Percentiles rank a stretch among this genome's conserved stretches.
phyloP scores from a whole-genome alignment of 2,797 vertebrate genomes.

The Synanceia verrucosa region DNA sequence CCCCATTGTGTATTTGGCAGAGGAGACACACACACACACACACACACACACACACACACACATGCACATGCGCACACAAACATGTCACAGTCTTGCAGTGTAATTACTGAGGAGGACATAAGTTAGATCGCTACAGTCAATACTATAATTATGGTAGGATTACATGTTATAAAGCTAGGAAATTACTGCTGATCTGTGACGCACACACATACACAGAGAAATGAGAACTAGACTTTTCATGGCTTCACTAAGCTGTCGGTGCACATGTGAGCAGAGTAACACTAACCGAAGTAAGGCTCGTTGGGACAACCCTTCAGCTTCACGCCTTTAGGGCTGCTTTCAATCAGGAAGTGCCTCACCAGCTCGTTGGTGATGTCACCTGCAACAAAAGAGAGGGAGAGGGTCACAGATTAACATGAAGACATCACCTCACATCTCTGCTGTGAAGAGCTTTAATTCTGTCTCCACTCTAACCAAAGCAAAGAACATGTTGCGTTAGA shows the following conservation, averaged over 20 bases:
- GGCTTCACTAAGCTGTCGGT: background rate
- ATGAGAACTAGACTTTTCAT: background rate
- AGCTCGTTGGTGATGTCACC: conserved; percentile 93
- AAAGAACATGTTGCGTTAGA: conserved; percentile 11
- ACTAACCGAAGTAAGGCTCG: conserved; percentile 97
- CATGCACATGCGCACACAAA: background rate
- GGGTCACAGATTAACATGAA: conserved; percentile 8
- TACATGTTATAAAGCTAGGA: conserved; percentile 34
- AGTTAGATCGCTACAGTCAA: conserved; percentile 44
- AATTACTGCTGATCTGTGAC: conserved; percentile 3
- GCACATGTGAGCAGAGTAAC: background rate
- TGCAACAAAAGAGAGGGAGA: conserved; percentile 44
- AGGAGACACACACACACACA: background rate
- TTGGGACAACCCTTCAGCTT: conserved; percentile 99
- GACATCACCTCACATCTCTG: conserved; percentile 43
- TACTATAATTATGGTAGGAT: conserved; percentile 57
- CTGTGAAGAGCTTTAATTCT: conserved; percentile 13
- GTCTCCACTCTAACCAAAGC: background rate
- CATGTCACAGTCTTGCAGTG: conserved; percentile 9
- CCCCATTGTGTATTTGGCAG: conserved; percentile 14
- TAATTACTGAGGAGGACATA: conserved; percentile 59
- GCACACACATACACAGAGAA: conserved; percentile 6
- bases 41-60: background rate
- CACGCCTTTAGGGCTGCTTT: conserved; percentile 96
- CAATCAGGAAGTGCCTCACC: conserved; percentile 98